Evolutionary conservation across 2,797 vertebrate species (phyloP).

Genomic region (Brachyalestes nurse): DNA sequence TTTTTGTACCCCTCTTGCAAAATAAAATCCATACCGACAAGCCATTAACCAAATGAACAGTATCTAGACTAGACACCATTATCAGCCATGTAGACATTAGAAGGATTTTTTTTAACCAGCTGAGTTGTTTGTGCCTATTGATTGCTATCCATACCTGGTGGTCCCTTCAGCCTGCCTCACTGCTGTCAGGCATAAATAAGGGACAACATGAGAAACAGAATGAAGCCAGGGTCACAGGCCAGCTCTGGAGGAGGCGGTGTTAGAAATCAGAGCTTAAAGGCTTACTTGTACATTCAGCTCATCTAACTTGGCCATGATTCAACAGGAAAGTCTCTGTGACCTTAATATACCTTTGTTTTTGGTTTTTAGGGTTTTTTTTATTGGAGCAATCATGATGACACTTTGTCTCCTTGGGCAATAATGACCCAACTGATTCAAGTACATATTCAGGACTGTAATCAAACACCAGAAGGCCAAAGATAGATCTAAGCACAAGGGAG

Average conservation of each 20-base stretch:
- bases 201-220: background rate
- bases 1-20: background rate
- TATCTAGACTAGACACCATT: background rate
- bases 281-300: slow-evolving; percentile 12
- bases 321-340: slow-evolving; percentile 19
- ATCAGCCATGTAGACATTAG: slow-evolving; percentile 8
- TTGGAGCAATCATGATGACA: background rate
- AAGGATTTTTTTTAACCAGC: background rate
- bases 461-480: slow-evolving; percentile 1
- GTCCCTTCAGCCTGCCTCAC: slow-evolving; percentile 6
- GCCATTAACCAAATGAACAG: slow-evolving; percentile 10
- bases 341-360: background rate
- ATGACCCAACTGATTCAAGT: background rate
- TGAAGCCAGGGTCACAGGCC: background rate
- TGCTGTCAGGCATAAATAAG: background rate
- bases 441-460: background rate
- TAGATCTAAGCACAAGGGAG: background rate
- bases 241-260: background rate
- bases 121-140: background rate
- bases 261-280: slow-evolving; percentile 11
- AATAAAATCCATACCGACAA: background rate
- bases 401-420: slow-evolving; percentile 1
- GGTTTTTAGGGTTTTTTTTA: background rate
- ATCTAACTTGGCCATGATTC: background rate
- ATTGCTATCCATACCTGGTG: background rate